A percentile compares a stretch with the other conserved stretches of the same genome.
Evolutionary conservation across 2,113 vertebrate genomes (phyloP).

Genomic region (Ivindomyrus marchei): DNA sequence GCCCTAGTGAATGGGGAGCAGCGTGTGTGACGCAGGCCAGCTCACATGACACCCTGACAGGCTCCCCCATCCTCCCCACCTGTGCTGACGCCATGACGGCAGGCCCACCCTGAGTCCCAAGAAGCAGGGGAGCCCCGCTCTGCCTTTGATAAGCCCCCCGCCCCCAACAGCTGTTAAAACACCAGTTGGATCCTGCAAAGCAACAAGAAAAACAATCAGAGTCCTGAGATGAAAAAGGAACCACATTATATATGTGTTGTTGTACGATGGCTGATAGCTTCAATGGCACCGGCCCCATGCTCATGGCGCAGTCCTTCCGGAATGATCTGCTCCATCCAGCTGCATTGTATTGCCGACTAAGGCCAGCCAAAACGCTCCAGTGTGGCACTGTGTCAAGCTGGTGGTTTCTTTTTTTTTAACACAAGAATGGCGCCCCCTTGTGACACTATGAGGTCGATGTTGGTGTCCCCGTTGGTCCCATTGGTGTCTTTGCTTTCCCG

Average conservation of each 20-base stretch:
- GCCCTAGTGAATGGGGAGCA: background rate
- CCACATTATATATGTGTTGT: no score
- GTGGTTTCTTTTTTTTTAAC: background rate
- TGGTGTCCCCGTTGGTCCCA: background rate
- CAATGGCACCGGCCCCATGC: background rate
- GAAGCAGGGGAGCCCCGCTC: background rate
- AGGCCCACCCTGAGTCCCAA: background rate
- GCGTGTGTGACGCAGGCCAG: background rate
- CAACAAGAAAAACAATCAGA: background rate
- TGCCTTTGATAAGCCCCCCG: background rate
- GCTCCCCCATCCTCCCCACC: background rate
- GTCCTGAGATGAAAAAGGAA: background rate
- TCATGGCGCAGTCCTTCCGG: background rate
- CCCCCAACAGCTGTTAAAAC: slow-evolving; percentile 1
- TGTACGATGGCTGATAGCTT: background rate
- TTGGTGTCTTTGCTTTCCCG: background rate
- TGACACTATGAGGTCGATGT: background rate
- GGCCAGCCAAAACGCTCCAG: background rate
- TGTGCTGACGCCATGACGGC: background rate
- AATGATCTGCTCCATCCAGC: background rate
- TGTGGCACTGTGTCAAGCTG: background rate
- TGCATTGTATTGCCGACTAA: background rate
- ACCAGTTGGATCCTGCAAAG: background rate
- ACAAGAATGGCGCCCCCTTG: background rate
- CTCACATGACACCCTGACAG: background rate